Conservation (phyloP, 2,888 invertebrate species). For the Drosophila tripunctata region DNA sequence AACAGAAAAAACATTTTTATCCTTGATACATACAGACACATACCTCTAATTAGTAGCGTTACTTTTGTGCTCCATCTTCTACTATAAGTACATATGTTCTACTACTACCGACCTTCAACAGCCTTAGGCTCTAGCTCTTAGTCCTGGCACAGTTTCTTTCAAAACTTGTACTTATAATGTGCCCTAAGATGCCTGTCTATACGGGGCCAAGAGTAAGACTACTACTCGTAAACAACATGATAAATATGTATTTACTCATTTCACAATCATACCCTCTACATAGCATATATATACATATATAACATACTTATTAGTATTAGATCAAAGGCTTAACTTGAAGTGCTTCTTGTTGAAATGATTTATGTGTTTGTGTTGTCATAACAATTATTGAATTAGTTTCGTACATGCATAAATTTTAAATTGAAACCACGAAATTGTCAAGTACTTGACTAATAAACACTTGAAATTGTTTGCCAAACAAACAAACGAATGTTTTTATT, state of each 20-base stretch:
- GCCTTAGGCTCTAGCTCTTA: slow-evolving; percentile 14
- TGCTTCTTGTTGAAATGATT: neutral
- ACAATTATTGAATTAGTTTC: slow-evolving; percentile 1
- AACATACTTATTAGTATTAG: neutral
- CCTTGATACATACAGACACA: slow-evolving; percentile 34
- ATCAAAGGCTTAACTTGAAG: slow-evolving; percentile 1
- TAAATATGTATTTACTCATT: neutral
- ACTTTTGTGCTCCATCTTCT: slow-evolving; percentile 3
- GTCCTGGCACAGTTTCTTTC: slow-evolving; percentile 22
- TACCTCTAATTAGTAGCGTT: slow-evolving; percentile 47
- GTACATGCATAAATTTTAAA: neutral
- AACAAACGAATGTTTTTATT: neutral
- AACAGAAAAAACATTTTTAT: slow-evolving; percentile 10
- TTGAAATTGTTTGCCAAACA: neutral
- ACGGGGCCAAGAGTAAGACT: slow-evolving; percentile 12
- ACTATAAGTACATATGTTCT: too few species aligned
- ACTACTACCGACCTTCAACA: too few species aligned
- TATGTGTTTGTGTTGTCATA: neutral
- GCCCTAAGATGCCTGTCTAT: slow-evolving; percentile 37
- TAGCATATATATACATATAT: neutral
- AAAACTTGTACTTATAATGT: slow-evolving; percentile 46
- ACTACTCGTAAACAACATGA: neutral
- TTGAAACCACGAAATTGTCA: neutral
- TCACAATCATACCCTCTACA: too few species aligned
- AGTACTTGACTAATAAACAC: neutral